Evolutionary conservation across 1,140 invertebrate genomes (phyloP), one percentile per base, ranked within the genome.

Genomic region (Cyrtorhinus lividipennis): DNA sequence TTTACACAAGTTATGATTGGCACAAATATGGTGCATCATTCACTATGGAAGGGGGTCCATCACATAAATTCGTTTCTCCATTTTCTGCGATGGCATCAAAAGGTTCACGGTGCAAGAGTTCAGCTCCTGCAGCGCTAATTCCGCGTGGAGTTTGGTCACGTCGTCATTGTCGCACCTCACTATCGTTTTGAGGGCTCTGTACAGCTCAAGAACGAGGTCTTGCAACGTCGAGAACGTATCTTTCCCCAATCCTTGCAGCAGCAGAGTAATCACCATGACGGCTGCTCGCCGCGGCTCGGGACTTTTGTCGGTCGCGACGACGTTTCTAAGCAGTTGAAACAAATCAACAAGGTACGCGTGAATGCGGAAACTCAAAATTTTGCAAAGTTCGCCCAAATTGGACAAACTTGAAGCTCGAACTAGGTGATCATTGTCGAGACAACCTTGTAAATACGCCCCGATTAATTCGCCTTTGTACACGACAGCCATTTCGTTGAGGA

Each of bases 301-400:
- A 24, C 77, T 75, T 67, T 82, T 80, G 69, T 91, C 88, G 5
- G 78, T 80, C 69, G 81, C 78, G 67, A 89, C 74, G 57, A 46
- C 15, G 22, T 38, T 23, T 1, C 25, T 24, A 15, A 57, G 59
- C 2, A 63, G 22, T 64, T 30, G 20, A 57, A n/a, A 30, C 74
- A 90, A 86, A 79, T 92, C 89, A 67, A 80, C 81, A 58, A 87
- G 73, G 59, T 87, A 78, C 65, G 79, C 74, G 58, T 84, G 84
- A 0, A 93, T 71, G 69, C 82, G 83, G 69, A 83, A 91, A 56
- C 83, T 80, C 10, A 95, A 72, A 3, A 87, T 77, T 66, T 81
- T 79, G 68, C 86, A 88, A n/a, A 92, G 74, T 76, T 93, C 88
- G 1, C 86, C 90, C 13, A 95, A 74, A 74, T 90, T 91, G 0